Conservation (phyloP, 1,140 invertebrate genomes). For the Pemphigus obesinymphae region DNA sequence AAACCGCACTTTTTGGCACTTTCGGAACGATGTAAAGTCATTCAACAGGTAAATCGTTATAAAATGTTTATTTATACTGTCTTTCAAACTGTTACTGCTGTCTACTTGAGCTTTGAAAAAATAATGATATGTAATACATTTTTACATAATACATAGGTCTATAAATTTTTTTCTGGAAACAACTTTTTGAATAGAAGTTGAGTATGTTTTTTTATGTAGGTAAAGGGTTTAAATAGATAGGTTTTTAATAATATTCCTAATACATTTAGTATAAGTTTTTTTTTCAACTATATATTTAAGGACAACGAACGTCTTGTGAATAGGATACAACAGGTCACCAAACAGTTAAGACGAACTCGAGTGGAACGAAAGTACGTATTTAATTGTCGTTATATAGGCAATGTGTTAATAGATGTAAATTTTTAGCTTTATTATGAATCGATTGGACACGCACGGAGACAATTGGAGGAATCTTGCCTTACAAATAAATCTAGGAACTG, state of each 20-base stretch:
- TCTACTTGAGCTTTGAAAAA: too few species aligned
- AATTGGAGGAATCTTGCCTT: slow-evolving; percentile 46
- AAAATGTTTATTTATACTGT: too few species aligned
- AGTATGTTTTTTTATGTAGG: neutral
- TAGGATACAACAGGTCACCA: slow-evolving; percentile 50
- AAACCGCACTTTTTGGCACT: slow-evolving; percentile 61
- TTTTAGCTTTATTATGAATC: slow-evolving; percentile 48
- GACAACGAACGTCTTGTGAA: slow-evolving; percentile 62
- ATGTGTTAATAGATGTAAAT: neutral
- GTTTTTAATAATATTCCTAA: too few species aligned
- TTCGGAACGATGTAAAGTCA: slow-evolving; percentile 60
- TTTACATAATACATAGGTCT: too few species aligned
- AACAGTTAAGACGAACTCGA: slow-evolving; percentile 44
- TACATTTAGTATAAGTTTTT: too few species aligned
- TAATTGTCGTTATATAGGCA: neutral
- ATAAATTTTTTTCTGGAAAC: too few species aligned
- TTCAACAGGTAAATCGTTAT: slow-evolving; percentile 57
- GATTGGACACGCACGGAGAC: slow-evolving; percentile 47
- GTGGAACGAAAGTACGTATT: slow-evolving; percentile 47
- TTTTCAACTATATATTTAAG: slow-evolving; percentile 46
- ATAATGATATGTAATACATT: too few species aligned
- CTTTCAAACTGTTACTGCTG: too few species aligned
- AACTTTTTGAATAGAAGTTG: too few species aligned
- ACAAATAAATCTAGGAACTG: slow-evolving; percentile 31
- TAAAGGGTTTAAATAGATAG: too few species aligned